These are phyloP conservation scores for Micromussa lordhowensis DNA, from an alignment of 92 coral and sea anemone species.

Conservation along the genomic window DNA sequence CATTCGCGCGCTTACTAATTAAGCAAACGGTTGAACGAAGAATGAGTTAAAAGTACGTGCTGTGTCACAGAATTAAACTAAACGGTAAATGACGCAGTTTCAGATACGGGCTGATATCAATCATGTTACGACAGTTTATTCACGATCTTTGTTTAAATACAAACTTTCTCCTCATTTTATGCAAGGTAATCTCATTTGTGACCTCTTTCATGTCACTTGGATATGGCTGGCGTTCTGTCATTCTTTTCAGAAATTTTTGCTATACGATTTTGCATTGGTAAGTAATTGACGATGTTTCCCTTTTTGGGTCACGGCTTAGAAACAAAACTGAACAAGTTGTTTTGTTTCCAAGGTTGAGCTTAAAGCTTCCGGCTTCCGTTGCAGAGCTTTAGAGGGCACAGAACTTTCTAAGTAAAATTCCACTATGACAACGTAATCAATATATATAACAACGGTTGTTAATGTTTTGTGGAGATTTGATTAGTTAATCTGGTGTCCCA, in stretches of 20 bases:
- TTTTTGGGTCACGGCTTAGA: neutral
- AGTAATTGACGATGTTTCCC: neutral
- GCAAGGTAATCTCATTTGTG: neutral
- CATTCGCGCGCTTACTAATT: too few species aligned
- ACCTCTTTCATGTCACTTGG: neutral
- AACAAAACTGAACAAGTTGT: neutral
- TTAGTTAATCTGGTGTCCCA: neutral
- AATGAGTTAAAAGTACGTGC: neutral
- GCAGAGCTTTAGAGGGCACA: neutral
- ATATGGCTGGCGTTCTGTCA: neutral
- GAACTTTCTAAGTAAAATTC: neutral
- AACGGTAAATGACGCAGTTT: neutral
- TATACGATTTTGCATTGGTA: neutral
- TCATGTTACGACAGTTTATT: neutral
- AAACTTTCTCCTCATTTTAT: neutral
- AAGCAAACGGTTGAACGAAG: neutral
- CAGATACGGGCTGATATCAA: neutral
- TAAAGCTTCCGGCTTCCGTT: conserved; percentile 33
- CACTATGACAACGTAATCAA: neutral
- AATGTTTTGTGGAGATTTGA: neutral
- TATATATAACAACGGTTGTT: neutral
- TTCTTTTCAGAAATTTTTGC: too few species aligned
- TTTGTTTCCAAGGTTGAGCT: neutral
- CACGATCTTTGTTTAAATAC: too few species aligned
- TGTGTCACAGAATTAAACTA: neutral